Evolutionary conservation across 2,888 invertebrate genomes (phyloP).

Genomic region (Syrphus vitripennis): DNA sequence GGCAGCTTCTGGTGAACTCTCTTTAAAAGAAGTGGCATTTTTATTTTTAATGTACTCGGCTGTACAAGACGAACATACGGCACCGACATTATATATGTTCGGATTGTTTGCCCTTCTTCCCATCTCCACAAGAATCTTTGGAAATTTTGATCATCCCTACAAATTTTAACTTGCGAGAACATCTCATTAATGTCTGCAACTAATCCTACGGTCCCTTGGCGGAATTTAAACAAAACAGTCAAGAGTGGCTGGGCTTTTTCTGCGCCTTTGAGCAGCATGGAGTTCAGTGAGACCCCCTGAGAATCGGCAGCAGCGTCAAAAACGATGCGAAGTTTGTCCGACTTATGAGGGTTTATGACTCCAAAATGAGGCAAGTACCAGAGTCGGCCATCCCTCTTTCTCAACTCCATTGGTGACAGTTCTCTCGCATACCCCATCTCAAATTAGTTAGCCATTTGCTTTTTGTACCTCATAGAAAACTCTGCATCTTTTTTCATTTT

Average conservation of each 20-base stretch:
- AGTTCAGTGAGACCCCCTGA: constrained; percentile 73
- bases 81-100: not conserved
- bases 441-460: constrained; percentile 48
- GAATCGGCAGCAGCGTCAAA: constrained; percentile 74
- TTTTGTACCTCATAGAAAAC: constrained; percentile 39
- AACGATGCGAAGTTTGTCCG: constrained; percentile 72
- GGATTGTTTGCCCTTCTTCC: not conserved
- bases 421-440: constrained; percentile 65
- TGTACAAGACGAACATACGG: not conserved
- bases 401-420: constrained; percentile 17
- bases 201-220: constrained; percentile 74
- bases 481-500: constrained; percentile 51
- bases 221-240: constrained; percentile 75
- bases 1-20: not conserved
- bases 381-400: constrained; percentile 8
- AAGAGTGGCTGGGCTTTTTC: constrained; percentile 74
- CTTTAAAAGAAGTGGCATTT: not conserved
- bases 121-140: not conserved
- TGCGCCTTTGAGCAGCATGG: constrained; percentile 74
- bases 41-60: not conserved
- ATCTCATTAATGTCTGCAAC: constrained; percentile 73
- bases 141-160: too few relatives aligned
- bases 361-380: constrained; percentile 74
- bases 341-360: constrained; percentile 73
- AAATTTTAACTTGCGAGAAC: constrained; percentile 59